Evolutionary conservation across 2,888 invertebrate genomes (phyloP), one percentile per base, ranked within the genome.

Genomic region (Euclidia mi): DNA sequence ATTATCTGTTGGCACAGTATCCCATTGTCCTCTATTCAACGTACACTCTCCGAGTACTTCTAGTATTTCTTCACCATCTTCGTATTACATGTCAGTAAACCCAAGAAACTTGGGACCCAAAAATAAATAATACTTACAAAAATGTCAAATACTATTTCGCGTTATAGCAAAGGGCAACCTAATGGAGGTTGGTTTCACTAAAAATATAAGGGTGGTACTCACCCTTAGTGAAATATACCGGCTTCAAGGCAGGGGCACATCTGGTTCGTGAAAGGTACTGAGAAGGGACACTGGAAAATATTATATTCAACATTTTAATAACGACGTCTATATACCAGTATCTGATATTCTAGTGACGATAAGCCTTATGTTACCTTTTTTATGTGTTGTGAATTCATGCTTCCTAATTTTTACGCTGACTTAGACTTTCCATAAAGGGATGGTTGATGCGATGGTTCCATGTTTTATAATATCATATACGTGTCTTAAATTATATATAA

Each of bases 291-390:
- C 29, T 15, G 40, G 47, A 56, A 64, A 71, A 76, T 75, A n/a
- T n/a, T n/a, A 71, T 71, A 76, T 78, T 71, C 70, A 68, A 73
- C 58, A 53, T 75, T 82, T 77, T 81, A 82, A 81, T 81, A 81
- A 82, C n/a, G n/a, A n/a, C n/a, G n/a, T n/a, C n/a, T n/a, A n/a
- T n/a, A n/a, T n/a, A n/a, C n/a, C n/a, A n/a, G n/a, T n/a, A n/a
- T n/a, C n/a, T n/a, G n/a, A n/a, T n/a, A n/a, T 76, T 73, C 70
- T 66, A 65, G 72, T 67, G 76, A 71, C 69, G 75, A 49, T 65
- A 69, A 65, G 49, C 71, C 71, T 73, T 51, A 71, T 73, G 78
- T 62, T 56, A 38, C 29, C 29, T 28, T 20, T 50, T 4, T 48
- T 45, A n/a, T 67, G 12, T 35, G 47, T 28, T 45, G 25, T 45